Conservation (phyloP, 2,888 invertebrate genomes). For the Argynnis bischoffii region DNA sequence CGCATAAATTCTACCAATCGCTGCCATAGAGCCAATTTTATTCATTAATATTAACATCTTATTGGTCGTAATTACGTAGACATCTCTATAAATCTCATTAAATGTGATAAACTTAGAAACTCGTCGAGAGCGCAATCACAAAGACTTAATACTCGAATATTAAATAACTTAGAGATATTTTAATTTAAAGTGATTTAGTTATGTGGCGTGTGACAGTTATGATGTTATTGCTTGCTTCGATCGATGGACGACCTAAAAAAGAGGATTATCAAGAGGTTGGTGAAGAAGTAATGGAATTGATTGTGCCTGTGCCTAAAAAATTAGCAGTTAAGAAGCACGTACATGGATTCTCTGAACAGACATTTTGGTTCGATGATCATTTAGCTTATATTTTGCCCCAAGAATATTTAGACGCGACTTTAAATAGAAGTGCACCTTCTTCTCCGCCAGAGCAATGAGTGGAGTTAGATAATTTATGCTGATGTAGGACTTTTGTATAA, state of each 20-base stretch:
- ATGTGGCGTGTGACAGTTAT: conserved; percentile 22
- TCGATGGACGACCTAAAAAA: background rate
- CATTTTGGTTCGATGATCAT: background rate
- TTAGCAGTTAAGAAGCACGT: conserved; percentile 3
- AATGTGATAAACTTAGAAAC: conserved; percentile 22
- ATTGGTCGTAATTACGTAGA: conserved; percentile 24
- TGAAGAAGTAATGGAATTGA: conserved; percentile 1
- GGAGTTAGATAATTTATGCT: background rate
- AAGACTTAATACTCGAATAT: background rate
- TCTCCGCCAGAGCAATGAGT: conserved; percentile 7
- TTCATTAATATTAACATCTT: conserved; percentile 10
- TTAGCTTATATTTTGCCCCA: background rate
- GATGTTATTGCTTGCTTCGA: conserved; percentile 9
- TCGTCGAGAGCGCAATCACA: conserved; percentile 16
- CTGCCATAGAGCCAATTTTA: conserved; percentile 14
- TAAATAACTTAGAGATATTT: background rate
- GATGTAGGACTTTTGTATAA: background rate
- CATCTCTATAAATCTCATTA: conserved; percentile 8
- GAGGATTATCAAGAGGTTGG: conserved; percentile 7
- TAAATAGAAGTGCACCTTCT: conserved; percentile 2
- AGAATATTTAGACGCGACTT: conserved; percentile 9
- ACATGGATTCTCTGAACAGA: background rate
- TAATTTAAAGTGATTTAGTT: background rate
- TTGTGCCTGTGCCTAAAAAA: background rate
- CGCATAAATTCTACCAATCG: conserved; percentile 28